phyloP scores from a whole-genome alignment of 1,140 invertebrate genomes.

The Cyrtorhinus lividipennis region DNA sequence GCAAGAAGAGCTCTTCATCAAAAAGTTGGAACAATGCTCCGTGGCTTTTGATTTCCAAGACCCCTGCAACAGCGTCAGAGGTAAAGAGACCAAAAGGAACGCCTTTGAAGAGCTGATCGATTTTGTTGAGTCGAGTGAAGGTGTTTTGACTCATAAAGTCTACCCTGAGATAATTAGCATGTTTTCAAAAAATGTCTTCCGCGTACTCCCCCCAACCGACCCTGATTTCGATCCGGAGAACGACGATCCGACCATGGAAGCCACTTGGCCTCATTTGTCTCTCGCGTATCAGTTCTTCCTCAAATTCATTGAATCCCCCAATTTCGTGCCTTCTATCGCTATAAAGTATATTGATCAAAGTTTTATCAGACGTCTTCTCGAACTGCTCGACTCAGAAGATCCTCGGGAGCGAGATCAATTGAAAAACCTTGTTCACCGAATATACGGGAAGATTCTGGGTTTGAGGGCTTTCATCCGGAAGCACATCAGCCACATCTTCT shows the following conservation, averaged over 20 bases:
- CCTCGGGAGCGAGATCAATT: slow-evolving; percentile 96
- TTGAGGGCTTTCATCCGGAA: slow-evolving; percentile 96
- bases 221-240: slow-evolving; percentile 99
- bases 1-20: not conserved
- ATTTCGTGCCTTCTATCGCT: slow-evolving; percentile 84
- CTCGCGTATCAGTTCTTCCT: slow-evolving; percentile 96
- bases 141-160: not conserved
- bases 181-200: slow-evolving; percentile 93
- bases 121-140: not conserved
- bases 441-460: slow-evolving; percentile 97
- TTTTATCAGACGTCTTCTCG: slow-evolving; percentile 77
- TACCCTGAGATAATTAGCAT: slow-evolving; percentile 6
- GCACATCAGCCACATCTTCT: slow-evolving; percentile 99
- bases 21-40: not conserved
- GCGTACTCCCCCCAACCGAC: slow-evolving; percentile 92
- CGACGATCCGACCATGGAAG: slow-evolving; percentile 95
- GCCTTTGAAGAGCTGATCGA: not conserved
- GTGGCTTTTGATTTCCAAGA: not conserved
- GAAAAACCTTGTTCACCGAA: slow-evolving; percentile 95
- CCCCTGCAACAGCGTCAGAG: not conserved
- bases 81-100: not conserved
- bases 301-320: slow-evolving; percentile 81
- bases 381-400: slow-evolving; percentile 98
- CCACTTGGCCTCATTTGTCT: slow-evolving; percentile 88
- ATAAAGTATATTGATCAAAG: slow-evolving; percentile 98